These are phyloP conservation scores for Istiophorus platypterus DNA, from an alignment of 2,113 vertebrate genomes.

Conservation along the genomic window DNA sequence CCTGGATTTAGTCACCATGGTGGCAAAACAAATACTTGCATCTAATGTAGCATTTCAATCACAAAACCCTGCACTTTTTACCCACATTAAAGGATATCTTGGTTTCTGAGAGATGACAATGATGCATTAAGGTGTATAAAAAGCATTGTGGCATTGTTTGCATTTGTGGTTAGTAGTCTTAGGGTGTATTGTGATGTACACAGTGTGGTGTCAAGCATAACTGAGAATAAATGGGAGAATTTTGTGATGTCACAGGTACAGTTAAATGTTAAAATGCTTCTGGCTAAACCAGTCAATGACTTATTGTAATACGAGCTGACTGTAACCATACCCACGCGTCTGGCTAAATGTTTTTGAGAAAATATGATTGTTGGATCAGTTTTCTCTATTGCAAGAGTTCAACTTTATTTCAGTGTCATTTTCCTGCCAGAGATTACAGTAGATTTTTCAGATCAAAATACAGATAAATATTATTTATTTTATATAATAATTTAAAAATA, in stretches of 20 bases:
- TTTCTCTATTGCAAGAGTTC: not conserved
- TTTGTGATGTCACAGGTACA: conserved; percentile 61
- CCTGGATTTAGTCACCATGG: conserved; percentile 71
- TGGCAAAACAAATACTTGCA: conserved; percentile 71
- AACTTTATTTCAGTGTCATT: conserved; percentile 14
- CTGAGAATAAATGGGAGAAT: conserved; percentile 64
- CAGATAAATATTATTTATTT: not conserved
- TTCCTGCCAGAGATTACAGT: not conserved
- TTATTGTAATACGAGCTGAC: conserved; percentile 51
- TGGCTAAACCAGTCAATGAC: conserved; percentile 26
- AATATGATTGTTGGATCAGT: conserved; percentile 42
- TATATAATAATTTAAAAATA: not conserved
- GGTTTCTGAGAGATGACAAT: conserved; percentile 65
- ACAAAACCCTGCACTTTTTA: conserved; percentile 56
- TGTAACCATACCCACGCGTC: conserved; percentile 52
- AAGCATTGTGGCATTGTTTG: conserved; percentile 60
- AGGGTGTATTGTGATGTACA: conserved; percentile 67
- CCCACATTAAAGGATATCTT: conserved; percentile 71
- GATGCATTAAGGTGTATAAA: conserved; percentile 55
- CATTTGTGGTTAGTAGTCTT: conserved; percentile 67
- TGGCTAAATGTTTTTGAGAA: conserved; percentile 37
- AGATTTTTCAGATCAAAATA: not conserved
- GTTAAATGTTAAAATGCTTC: conserved; percentile 52
- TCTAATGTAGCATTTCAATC: conserved; percentile 61
- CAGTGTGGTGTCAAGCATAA: conserved; percentile 68